These are phyloP conservation scores for Cosmopolites sordidus DNA, from an alignment of 2,888 invertebrate genomes.

Conservation along the genomic window DNA sequence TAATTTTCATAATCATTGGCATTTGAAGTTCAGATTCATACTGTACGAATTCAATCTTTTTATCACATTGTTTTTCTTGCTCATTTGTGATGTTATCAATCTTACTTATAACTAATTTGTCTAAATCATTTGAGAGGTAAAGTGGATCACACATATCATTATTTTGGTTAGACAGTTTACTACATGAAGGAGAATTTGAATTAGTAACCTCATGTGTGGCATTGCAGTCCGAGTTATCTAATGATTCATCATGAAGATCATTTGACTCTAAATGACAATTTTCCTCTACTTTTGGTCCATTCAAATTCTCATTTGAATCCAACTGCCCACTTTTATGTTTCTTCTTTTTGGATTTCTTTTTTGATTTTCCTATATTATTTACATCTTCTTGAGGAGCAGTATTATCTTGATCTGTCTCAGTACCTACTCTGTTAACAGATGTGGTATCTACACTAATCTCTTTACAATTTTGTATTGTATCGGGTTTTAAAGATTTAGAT, in stretches of 20 bases:
- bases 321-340: slow-evolving; percentile 30
- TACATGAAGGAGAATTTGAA: slow-evolving; percentile 21
- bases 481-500: not conserved
- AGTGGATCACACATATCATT: slow-evolving; percentile 10
- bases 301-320: slow-evolving; percentile 37
- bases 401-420: slow-evolving; percentile 24
- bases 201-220: slow-evolving; percentile 18
- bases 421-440: slow-evolving; percentile 1
- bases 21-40: slow-evolving; percentile 96
- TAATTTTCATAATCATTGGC: slow-evolving; percentile 98
- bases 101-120: slow-evolving; percentile 16
- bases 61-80: slow-evolving; percentile 10
- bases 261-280: slow-evolving; percentile 11
- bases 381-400: slow-evolving; percentile 28
- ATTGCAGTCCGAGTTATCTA: slow-evolving; percentile 28
- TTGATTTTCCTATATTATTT: slow-evolving; percentile 32
- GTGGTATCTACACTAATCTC: slow-evolving; percentile 28
- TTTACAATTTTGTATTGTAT: slow-evolving; percentile 22
- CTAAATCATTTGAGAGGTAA: slow-evolving; percentile 14
- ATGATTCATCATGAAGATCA: slow-evolving; percentile 25
- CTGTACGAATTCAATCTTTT: slow-evolving; percentile 57
- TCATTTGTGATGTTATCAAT: slow-evolving; percentile 5
- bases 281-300: slow-evolving; percentile 19
- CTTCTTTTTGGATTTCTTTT: slow-evolving; percentile 30
- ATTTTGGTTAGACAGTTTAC: slow-evolving; percentile 10